phyloP scores from a whole-genome alignment of 1,140 invertebrate species.

The Venturia canescens region DNA sequence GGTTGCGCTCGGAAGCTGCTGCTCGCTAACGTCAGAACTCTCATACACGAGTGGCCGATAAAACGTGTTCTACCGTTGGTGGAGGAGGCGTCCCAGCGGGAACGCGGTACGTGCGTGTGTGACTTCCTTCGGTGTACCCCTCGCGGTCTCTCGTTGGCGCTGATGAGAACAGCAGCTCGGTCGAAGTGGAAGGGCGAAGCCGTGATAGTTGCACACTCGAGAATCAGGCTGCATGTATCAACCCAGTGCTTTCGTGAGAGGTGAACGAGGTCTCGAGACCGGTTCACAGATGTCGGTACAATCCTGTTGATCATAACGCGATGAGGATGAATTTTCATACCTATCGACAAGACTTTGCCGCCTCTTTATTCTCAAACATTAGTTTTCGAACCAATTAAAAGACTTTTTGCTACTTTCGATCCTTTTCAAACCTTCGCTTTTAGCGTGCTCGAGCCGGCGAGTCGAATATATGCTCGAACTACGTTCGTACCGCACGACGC shows the following conservation, averaged over 20 bases:
- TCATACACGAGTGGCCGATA: conserved; percentile 68
- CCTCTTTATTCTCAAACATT: conserved; percentile 21
- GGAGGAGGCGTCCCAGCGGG: not conserved
- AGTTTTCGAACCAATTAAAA: not conserved
- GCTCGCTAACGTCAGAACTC: conserved; percentile 47
- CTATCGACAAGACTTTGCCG: not conserved
- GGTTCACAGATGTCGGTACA: conserved; percentile 75
- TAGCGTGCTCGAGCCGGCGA: not conserved
- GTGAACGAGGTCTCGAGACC: conserved; percentile 63
- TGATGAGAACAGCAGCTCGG: conserved; percentile 34
- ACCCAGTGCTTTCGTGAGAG: conserved; percentile 18
- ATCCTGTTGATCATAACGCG: conserved; percentile 21
- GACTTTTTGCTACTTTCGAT: not conserved
- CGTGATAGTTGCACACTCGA: conserved; percentile 51
- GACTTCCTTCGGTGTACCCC: not conserved
- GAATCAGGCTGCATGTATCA: conserved; percentile 36
- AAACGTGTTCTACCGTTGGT: conserved; percentile 53
- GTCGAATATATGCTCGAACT: not conserved
- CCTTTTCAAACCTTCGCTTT: not conserved
- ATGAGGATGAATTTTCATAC: too few relatives aligned
- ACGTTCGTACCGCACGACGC: not conserved
- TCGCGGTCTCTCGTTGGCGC: conserved; percentile 44
- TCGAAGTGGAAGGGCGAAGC: conserved; percentile 60
- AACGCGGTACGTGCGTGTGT: conserved; percentile 13
- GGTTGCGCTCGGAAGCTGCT: conserved; percentile 67